Evolutionary conservation across 2,113 vertebrate genomes (phyloP).

Genomic region (Spheniscus mendiculus): DNA sequence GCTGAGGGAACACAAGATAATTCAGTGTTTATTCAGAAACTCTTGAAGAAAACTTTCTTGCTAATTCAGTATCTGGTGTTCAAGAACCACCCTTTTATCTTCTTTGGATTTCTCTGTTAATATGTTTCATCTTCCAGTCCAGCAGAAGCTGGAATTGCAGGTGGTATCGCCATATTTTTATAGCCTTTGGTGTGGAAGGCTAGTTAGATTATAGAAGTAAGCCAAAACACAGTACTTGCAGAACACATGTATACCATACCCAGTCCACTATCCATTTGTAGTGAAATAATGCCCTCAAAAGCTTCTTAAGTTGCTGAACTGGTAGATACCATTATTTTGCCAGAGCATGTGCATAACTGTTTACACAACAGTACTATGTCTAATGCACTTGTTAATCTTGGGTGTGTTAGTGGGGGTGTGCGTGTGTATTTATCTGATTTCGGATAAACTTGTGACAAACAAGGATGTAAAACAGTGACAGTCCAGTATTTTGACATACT

Average conservation of each 20-base stretch:
- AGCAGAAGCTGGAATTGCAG: background rate
- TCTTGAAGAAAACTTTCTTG: background rate
- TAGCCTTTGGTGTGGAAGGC: background rate
- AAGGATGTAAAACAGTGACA: background rate
- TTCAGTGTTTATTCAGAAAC: background rate
- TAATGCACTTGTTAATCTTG: background rate
- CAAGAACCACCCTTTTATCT: background rate
- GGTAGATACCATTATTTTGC: background rate
- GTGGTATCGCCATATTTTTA: background rate
- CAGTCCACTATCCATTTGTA: background rate
- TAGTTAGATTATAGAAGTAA: background rate
- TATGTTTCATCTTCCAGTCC: background rate
- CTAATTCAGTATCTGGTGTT: background rate
- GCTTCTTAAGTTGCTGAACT: background rate
- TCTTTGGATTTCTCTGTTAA: background rate
- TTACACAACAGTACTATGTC: background rate
- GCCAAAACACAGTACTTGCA: background rate
- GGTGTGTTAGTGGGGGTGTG: background rate
- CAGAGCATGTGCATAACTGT: background rate
- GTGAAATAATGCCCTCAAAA: background rate
- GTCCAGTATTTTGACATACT: background rate
- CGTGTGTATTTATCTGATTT: background rate
- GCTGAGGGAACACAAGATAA: background rate
- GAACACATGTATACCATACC: background rate
- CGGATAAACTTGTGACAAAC: background rate